Percentiles rank a stretch among this genome's conserved stretches.
Evolutionary conservation across 37 sponge, comb jelly and placozoan species (phyloP).

Genomic region (Aphrocallistes beatrix): DNA sequence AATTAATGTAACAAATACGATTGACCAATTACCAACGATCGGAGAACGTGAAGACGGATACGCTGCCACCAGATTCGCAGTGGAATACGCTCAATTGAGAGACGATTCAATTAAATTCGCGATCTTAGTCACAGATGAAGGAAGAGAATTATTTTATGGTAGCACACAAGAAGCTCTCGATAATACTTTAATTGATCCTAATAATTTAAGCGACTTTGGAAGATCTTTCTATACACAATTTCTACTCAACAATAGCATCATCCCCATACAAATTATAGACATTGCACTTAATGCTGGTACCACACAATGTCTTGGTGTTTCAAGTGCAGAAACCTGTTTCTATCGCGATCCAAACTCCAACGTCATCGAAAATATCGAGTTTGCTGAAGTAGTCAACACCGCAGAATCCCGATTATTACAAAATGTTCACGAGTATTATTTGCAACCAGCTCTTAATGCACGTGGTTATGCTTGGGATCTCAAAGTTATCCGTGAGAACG

Average conservation of each 20-base stretch:
- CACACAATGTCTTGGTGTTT: not conserved
- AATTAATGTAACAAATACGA: not conserved
- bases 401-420: not conserved
- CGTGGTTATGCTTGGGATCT: not conserved
- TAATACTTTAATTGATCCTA: not conserved
- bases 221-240: not conserved
- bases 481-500: not conserved
- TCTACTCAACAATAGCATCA: not conserved
- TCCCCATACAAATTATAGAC: not conserved
- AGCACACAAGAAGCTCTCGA: not conserved
- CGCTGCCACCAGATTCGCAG: not conserved
- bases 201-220: not conserved
- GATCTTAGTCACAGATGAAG: not conserved
- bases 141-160: not conserved
- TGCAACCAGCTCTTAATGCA: not conserved
- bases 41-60: slow-evolving; percentile 10
- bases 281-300: not conserved
- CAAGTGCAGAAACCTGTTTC: slow-evolving; percentile 7
- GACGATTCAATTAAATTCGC: not conserved
- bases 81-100: not conserved
- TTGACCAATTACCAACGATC: not conserved
- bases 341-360: not conserved
- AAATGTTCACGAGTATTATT: not conserved
- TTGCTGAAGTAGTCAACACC: not conserved
- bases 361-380: not conserved